Evolutionary conservation across 1,140 invertebrate species (phyloP), one percentile per base, ranked within the genome.

Genomic region (Ectropis grisescens): DNA sequence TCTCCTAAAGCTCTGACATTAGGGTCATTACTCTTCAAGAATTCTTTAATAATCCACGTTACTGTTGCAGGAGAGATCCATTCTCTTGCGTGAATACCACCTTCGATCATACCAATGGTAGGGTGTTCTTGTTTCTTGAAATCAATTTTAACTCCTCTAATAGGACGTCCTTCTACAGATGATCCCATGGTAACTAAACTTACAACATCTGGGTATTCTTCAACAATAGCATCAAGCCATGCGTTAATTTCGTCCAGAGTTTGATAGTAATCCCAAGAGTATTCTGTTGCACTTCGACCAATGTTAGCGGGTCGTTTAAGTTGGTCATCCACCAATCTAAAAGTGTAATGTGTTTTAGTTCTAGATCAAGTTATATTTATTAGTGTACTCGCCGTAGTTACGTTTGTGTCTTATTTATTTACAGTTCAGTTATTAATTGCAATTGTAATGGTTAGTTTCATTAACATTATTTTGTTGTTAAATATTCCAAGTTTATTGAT

Each of bases 51-150:
- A 10, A 93, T 84, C 50, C 87, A 93, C 1, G 90, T 86, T 0
- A 88, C 86, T 0, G 88, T 89, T 0, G 92, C 91, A 4, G 91
- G 90, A 0, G 91, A 86, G 23, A 95, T 92, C 93, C 93, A 95
- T 82, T 95, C 90, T 33, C 89, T 79, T 1, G 89, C 87, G 51
- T 90, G 89, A 28, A 89, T 90, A 11, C 88, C 89, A 37, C 88
- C 88, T 62, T 91, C 90, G 31, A 91, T 84, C 62, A 75, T 69
- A 11, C 48, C 70, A 13, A 54, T 50, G 1, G 69, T 16, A 13
- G 67, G 68, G 13, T 50, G 51, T 1, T 44, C 32, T 19, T 41
- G 47, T 34, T 61, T 54, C 2, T 61, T 68, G 4, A 60, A 64
- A 14, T 76, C 71, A n/a, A 76, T 72, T 19, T 61, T 85, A 0